phyloP scores from a whole-genome alignment of 2,113 vertebrate genomes.

The Aspidoscelis tigris region DNA sequence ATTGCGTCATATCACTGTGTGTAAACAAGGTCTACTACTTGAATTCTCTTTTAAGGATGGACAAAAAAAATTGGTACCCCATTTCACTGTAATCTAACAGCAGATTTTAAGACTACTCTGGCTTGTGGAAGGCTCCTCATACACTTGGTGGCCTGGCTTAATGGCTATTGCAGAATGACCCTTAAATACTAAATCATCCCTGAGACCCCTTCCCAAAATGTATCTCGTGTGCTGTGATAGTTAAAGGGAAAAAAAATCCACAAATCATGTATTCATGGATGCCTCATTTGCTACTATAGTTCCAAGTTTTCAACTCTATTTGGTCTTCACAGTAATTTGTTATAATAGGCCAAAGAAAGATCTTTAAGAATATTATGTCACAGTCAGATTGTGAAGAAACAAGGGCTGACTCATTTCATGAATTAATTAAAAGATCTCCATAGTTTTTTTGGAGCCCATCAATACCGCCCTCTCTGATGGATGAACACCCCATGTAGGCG shows the following conservation, averaged over 20 bases:
- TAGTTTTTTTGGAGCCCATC: conserved; percentile 11
- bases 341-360: conserved; percentile 32
- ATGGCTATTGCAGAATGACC: too few species aligned
- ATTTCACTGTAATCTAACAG: too few species aligned
- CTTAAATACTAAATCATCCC: too few species aligned
- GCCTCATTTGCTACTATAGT: neutral
- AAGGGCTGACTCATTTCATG: conserved; percentile 34
- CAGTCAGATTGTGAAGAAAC: conserved; percentile 24
- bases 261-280: neutral
- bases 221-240: neutral
- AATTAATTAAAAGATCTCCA: conserved; percentile 37
- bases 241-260: neutral
- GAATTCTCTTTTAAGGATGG: too few species aligned
- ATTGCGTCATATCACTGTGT: too few species aligned
- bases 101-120: too few species aligned
- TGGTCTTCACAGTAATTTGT: neutral
- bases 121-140: too few species aligned
- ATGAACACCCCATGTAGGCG: neutral
- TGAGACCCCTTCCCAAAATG: neutral
- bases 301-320: neutral
- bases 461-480: neutral
- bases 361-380: accelerated
- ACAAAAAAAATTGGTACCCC: too few species aligned
- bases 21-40: too few species aligned
- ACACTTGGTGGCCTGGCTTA: too few species aligned